A percentile compares a stretch with the other conserved stretches of the same genome.
Conservation (phyloP, 2,797 vertebrate species). For the Vultur gryphus region DNA sequence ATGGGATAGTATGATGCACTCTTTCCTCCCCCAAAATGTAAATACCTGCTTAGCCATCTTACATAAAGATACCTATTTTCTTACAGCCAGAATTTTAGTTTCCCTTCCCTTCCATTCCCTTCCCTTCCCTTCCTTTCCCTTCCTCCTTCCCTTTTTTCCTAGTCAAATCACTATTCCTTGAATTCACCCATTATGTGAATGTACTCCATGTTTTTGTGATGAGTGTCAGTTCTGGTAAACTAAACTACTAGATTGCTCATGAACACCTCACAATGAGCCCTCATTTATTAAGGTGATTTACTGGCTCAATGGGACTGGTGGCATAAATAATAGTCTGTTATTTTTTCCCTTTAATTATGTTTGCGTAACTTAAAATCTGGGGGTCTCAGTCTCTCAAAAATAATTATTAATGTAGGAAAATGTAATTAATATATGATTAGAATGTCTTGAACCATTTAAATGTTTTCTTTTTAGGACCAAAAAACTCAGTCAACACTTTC, state of each 20-base stretch:
- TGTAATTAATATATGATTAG: neutral
- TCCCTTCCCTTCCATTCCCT: neutral
- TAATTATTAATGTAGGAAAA: neutral
- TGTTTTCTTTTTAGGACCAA: neutral
- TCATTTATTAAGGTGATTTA: neutral
- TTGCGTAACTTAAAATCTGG: neutral
- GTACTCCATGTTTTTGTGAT: neutral
- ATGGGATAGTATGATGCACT: accelerated
- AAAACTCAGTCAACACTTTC: neutral
- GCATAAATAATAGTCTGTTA: neutral
- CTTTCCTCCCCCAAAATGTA: neutral
- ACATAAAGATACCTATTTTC: neutral
- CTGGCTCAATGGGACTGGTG: neutral
- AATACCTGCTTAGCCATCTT: neutral
- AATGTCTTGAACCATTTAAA: neutral
- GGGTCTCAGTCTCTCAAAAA: neutral
- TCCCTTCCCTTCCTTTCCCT: neutral
- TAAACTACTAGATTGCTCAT: neutral
- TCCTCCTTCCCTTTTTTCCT: neutral
- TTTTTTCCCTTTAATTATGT: neutral
- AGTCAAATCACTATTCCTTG: neutral
- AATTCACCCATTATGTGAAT: neutral
- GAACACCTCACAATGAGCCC: neutral
- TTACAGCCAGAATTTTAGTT: neutral
- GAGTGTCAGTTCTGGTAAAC: neutral